Evolutionary conservation across 2,888 invertebrate species (phyloP), one percentile per base, ranked within the genome.

Genomic region (Andrena trimmerana): DNA sequence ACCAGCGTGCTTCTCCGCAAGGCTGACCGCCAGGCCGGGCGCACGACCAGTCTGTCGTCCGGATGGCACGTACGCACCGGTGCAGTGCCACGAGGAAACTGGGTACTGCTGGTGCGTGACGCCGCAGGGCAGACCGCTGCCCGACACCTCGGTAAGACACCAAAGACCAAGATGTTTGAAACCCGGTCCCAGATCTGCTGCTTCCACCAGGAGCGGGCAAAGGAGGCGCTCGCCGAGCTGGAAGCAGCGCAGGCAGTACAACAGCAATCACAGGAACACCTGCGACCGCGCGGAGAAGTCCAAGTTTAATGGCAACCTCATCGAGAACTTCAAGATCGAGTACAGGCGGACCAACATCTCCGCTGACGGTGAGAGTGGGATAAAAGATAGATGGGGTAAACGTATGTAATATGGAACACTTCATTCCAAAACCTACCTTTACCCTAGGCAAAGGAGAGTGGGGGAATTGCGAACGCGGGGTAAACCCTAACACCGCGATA

Each of bases 61-160:
- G 2, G 98, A 98, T 92, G 98, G 99, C 20, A 96, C 96, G 2
- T 99, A 97, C 94, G 97, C 97, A 0, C 96, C 97, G 10, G 96
- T 98, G 78, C 99, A 99, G 94, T 99, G 98, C 93, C 96, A 97
- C 91, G 95, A 95, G 6, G 96, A 96, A 74, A 96, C 97, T 1
- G 95, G 95, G 73, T 96, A 96, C 92, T 99, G 98, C 95, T 98
- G 98, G 98, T 99, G 99, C 93, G 98, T 98, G 81, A 97, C 97
- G 0, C 96, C 96, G 16, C 96, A 97, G 87, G 99, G 99, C 57
- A 96, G 96, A 88, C 98, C 98, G 0, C 95, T 98, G 71, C 96
- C 97, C 10, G 97, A 97, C 90, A 97, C 98, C 4, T 96, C 97
- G 5, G 96, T 97, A 13, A 96, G 96, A 84, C 96, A 96, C 89